phyloP scores from a whole-genome alignment of 2,888 invertebrate species.

The Ctena decussata region DNA sequence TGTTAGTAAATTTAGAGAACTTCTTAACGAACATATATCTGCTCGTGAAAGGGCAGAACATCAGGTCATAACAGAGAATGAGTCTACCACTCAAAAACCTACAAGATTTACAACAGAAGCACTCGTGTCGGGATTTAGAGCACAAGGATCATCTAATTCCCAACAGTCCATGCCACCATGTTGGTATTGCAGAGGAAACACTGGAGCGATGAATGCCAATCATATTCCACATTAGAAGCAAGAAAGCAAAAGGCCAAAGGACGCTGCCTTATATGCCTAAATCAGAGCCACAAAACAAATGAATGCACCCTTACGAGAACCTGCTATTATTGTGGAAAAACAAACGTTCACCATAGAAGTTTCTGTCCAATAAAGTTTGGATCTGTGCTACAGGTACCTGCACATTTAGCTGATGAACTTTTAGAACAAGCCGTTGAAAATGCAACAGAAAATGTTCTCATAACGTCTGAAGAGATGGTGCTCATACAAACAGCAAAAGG shows the following conservation, averaged over 20 bases:
- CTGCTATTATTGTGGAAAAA: conserved; percentile 31
- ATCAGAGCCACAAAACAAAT: neutral
- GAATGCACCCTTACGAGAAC: conserved; percentile 14
- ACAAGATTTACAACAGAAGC: neutral
- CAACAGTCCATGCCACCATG: neutral
- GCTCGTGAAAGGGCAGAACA: conserved; percentile 20
- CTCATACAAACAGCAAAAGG: conserved; percentile 36
- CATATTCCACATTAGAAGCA: conserved; percentile 22
- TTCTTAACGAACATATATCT: conserved; percentile 8
- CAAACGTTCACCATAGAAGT: conserved; percentile 35
- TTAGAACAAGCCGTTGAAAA: neutral
- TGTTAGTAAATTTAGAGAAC: conserved; percentile 6
- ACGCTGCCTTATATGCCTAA: conserved; percentile 26
- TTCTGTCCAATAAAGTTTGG: conserved; percentile 26
- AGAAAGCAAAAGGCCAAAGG: conserved; percentile 26
- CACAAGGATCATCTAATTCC: too few relatives aligned
- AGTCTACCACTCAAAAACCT: neutral
- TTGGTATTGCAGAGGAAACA: neutral
- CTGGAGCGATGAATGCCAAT: conserved; percentile 41
- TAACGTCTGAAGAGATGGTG: conserved; percentile 31
- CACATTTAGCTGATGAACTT: conserved; percentile 2
- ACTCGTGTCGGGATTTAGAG: neutral
- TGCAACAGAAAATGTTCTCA: conserved; percentile 22
- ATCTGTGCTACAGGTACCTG: neutral
- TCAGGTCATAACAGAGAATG: neutral